These are phyloP conservation scores for Trematomus loennbergii DNA, from an alignment of 2,113 vertebrate species.

Conservation along the genomic window DNA sequence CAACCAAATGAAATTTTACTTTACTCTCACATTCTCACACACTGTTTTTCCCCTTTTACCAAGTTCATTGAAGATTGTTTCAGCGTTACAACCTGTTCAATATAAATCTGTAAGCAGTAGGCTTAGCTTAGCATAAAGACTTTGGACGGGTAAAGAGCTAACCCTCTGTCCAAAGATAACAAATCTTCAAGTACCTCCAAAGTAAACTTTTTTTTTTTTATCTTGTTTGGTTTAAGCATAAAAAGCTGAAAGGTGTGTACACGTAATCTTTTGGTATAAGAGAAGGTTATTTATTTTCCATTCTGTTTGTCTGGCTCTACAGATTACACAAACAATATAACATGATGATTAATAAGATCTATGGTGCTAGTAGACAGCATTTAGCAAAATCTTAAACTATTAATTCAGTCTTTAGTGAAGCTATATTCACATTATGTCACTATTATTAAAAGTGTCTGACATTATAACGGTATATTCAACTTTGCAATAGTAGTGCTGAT, in stretches of 20 bases:
- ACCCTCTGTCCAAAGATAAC: not conserved
- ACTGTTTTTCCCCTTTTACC: too few relatives aligned
- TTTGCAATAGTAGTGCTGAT: not conserved
- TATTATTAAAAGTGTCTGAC: not conserved
- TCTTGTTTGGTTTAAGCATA: not conserved
- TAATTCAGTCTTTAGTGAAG: not conserved
- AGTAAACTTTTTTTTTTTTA: not conserved
- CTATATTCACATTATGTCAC: not conserved
- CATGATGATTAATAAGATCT: not conserved
- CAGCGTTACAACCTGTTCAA: not conserved
- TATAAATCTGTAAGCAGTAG: not conserved
- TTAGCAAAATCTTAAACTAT: not conserved
- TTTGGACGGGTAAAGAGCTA: not conserved
- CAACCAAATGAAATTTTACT: constrained; percentile 6
- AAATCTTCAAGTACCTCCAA: not conserved
- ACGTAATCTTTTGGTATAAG: not conserved
- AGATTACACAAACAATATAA: not conserved
- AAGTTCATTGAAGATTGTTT: too few relatives aligned
- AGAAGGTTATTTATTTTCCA: not conserved
- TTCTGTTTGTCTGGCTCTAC: not conserved
- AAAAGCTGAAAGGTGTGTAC: not conserved
- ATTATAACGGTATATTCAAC: not conserved
- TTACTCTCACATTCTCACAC: too few relatives aligned
- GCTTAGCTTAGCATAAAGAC: not conserved
- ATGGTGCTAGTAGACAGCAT: not conserved